Evolutionary conservation across 2,797 vertebrate species (phyloP).

Genomic region (Anabas testudineus): DNA sequence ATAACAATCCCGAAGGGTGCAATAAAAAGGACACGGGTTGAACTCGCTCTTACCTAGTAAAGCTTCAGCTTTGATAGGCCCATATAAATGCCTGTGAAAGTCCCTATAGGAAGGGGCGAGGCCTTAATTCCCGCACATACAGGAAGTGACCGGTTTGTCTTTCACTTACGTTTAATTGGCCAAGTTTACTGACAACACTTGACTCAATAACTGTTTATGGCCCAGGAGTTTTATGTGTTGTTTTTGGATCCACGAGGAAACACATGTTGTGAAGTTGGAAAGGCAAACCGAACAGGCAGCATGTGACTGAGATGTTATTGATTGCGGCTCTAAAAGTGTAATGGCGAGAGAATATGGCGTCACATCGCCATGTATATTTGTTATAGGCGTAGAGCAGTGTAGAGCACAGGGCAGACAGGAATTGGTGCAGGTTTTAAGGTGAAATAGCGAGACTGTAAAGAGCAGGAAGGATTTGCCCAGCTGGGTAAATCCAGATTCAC

Average conservation of each 20-base stretch:
- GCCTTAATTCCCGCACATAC: slow-evolving; percentile 32
- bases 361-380: slow-evolving; percentile 30
- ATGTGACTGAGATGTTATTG: slow-evolving; percentile 62
- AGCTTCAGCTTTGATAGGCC: slow-evolving; percentile 66
- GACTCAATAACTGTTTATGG: slow-evolving; percentile 73
- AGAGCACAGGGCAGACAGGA: neutral
- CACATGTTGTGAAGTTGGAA: slow-evolving; percentile 56
- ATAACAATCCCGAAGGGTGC: slow-evolving; percentile 70
- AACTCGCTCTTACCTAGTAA: slow-evolving; percentile 62
- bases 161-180: slow-evolving; percentile 66
- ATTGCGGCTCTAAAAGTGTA: slow-evolving; percentile 51
- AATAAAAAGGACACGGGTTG: slow-evolving; percentile 73
- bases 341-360: slow-evolving; percentile 27
- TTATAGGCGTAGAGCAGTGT: neutral
- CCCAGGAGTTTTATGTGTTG: slow-evolving; percentile 67
- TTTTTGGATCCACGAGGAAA: slow-evolving; percentile 66
- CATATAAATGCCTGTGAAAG: slow-evolving; percentile 58
- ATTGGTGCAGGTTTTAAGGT: slow-evolving; percentile 14
- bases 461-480: neutral
- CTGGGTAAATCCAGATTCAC: too few relatives aligned
- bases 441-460: neutral
- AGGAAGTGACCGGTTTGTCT: slow-evolving; percentile 72
- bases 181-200: slow-evolving; percentile 68
- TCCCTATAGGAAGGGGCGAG: slow-evolving; percentile 53
- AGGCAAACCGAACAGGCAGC: slow-evolving; percentile 43